A percentile compares a stretch with the other conserved stretches of the same genome.
phyloP scores from a whole-genome alignment of 2,888 invertebrate genomes.

The Creontiades dilutus region DNA sequence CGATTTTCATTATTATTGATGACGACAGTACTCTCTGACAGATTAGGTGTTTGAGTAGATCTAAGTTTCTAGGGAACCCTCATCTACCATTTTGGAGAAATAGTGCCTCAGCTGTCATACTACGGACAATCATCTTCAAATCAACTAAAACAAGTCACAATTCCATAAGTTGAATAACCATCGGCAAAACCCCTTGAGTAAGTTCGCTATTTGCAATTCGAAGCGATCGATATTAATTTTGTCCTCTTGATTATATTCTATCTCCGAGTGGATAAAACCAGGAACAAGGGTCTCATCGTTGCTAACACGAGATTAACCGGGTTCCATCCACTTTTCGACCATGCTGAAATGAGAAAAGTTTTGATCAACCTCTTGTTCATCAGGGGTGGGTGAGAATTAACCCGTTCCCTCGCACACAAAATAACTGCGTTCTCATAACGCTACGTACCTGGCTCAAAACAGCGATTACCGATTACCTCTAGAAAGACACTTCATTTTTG shows the following conservation, averaged over 20 bases:
- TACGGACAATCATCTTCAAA: too few relatives aligned
- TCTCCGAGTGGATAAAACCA: constrained; percentile 10
- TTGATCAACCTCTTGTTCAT: constrained; percentile 42
- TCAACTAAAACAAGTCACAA: too few relatives aligned
- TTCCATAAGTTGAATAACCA: too few relatives aligned
- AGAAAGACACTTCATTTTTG: too few relatives aligned
- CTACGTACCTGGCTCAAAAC: neutral
- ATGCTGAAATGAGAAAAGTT: constrained; percentile 32
- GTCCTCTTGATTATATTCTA: constrained; percentile 13
- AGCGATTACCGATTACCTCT: neutral
- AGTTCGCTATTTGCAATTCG: too few relatives aligned
- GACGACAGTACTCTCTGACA: too few relatives aligned
- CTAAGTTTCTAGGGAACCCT: too few relatives aligned
- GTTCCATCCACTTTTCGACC: constrained; percentile 17
- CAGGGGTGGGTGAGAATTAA: constrained; percentile 5
- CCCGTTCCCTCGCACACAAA: neutral
- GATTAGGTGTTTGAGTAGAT: too few relatives aligned
- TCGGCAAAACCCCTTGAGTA: neutral
- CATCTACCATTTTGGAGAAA: too few relatives aligned
- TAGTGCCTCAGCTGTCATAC: too few relatives aligned
- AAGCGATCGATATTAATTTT: neutral
- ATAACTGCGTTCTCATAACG: neutral
- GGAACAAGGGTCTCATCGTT: constrained; percentile 24
- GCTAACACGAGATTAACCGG: constrained; percentile 31
- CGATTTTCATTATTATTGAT: too few relatives aligned